These are phyloP conservation scores for Laticauda laticaudata DNA, from an alignment of 2,113 vertebrate species.

Conservation along the genomic window DNA sequence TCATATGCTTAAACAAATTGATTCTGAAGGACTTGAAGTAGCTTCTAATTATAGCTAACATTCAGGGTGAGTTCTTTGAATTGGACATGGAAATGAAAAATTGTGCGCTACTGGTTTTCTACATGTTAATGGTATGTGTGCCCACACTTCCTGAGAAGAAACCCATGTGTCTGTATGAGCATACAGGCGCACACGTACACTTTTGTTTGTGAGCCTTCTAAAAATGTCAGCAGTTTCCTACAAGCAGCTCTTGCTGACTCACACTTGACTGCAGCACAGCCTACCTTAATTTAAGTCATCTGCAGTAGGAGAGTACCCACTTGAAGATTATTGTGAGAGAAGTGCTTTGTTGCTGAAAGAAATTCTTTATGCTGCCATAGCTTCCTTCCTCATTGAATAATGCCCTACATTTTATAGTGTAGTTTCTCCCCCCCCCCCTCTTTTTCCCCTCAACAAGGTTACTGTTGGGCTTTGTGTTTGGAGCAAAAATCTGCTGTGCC, in stretches of 20 bases:
- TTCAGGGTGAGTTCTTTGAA: slow-evolving; percentile 1
- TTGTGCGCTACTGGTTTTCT: slow-evolving; percentile 65
- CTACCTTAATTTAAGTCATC: slow-evolving; percentile 60
- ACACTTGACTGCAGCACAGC: slow-evolving; percentile 68
- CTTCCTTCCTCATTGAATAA: slow-evolving; percentile 46
- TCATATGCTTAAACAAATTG: slow-evolving; percentile 59
- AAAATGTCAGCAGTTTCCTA: slow-evolving; percentile 78
- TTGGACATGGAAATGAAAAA: slow-evolving; percentile 65
- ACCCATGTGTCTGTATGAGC: slow-evolving; percentile 60
- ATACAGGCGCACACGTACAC: neutral
- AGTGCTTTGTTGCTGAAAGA: slow-evolving; percentile 40
- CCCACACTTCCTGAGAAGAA: slow-evolving; percentile 69
- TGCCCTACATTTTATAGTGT: neutral
- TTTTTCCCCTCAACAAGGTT: slow-evolving; percentile 10
- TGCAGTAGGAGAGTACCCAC: slow-evolving; percentile 52
- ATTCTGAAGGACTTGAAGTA: slow-evolving; percentile 62
- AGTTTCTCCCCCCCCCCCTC: too few species aligned
- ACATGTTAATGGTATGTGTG: slow-evolving; percentile 59
- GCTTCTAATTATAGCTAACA: slow-evolving; percentile 56
- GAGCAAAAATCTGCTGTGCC: accelerated
- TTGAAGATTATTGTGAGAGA: slow-evolving; percentile 31
- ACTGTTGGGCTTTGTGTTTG: neutral
- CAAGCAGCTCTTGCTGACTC: slow-evolving; percentile 75
- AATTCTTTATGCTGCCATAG: slow-evolving; percentile 52
- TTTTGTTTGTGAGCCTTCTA: slow-evolving; percentile 60